These are phyloP conservation scores for Tetragonula clypearis DNA, from an alignment of 1,140 invertebrate species.

Conservation along the genomic window DNA sequence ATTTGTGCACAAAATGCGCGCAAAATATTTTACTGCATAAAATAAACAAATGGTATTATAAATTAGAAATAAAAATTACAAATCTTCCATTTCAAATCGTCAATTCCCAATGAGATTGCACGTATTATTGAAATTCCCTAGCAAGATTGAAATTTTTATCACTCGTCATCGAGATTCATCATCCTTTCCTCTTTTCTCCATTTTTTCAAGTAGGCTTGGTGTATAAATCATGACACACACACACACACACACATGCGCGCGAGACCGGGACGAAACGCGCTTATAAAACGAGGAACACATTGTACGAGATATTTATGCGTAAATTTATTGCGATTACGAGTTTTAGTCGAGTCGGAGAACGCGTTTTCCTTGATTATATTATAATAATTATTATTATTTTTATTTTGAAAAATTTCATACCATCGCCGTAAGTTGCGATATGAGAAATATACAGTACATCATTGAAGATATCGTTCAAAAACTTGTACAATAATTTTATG, in stretches of 20 bases:
- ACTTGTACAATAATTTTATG: too few relatives aligned
- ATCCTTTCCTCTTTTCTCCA: background rate
- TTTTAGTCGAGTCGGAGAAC: constrained; percentile 23
- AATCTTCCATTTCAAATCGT: background rate
- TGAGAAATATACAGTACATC: too few relatives aligned
- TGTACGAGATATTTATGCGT: constrained; percentile 60
- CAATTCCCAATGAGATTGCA: background rate
- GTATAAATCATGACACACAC: constrained; percentile 33
- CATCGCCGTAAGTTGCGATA: too few relatives aligned
- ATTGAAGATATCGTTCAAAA: too few relatives aligned
- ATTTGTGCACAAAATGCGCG: too few relatives aligned
- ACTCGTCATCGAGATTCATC: background rate
- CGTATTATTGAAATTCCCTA: background rate
- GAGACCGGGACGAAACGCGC: constrained; percentile 23
- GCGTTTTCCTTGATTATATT: too few relatives aligned
- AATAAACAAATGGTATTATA: too few relatives aligned
- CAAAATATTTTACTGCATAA: too few relatives aligned
- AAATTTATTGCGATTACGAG: constrained; percentile 70
- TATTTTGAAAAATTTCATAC: too few relatives aligned
- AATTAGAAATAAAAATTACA: background rate
- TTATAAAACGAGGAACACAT: constrained; percentile 67
- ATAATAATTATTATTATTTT: too few relatives aligned
- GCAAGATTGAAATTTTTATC: constrained; percentile 17
- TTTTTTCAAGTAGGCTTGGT: background rate
- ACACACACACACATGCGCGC: background rate